Evolutionary conservation across 1,140 invertebrate species (phyloP), one percentile per base, ranked within the genome.

Genomic region (Apis mellifera): DNA sequence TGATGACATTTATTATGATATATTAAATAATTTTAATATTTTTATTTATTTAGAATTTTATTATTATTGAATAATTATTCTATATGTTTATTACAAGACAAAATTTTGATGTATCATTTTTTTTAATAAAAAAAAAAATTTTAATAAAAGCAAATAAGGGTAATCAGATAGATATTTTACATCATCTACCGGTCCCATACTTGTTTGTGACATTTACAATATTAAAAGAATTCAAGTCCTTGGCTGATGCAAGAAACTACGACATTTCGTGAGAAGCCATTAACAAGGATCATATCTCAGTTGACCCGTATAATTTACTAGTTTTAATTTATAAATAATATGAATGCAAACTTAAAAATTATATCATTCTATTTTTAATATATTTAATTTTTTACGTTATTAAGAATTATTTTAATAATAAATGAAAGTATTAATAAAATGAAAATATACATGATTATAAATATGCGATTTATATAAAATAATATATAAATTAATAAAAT

Each of bases 181-280:
- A 85, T 94, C 93, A 94, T 94, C 89, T 92, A 93, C 91, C 91
- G 91, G 93, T 93, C 88, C 86, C 89, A 80, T 87, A 91, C 92
- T 91, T 91, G 90, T 85, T 90, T 90, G 76, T 83, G 80, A 83
- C 75, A 92, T 92, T 90, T 87, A 70, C 73, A 75, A 83, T 78
- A 80, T 64, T 89, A 88, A 92, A 91, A 90, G 86, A 85, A 76
- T 79, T 60, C 75, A 79, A 90, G 89, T 92, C 90, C 90, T 90
- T 92, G 90, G 92, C 93, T 94, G 93, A 94, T 89, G 93, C 93
- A 94, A 94, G 92, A 90, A 88, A 87, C 85, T 86, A 84, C 66
- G 77, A 88, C 77, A 79, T 94, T 94, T 94, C 93, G 81, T 89
- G 89, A 92, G 89, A 91, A 21, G 65, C 62, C 66, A 75, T 59